Conservation (phyloP, 1,140 invertebrate genomes). For the roundworm (Caenorhabditis elegans) region WBcel235 BX284606.5:831501-832000, state of each 20-base stretch:
- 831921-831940: slow-evolving; percentile 30
- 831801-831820: slow-evolving; percentile 18
- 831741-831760: slow-evolving; percentile 31
- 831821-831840: neutral
- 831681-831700: slow-evolving; percentile 28
- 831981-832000: neutral
- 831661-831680: neutral
- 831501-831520: too few relatives aligned
- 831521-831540: too few relatives aligned
- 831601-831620: neutral
- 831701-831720: too few relatives aligned
- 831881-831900: neutral
- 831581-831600: neutral
- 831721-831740: too few relatives aligned
- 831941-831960: slow-evolving; percentile 21
- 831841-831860: neutral
- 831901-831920: neutral
- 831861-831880: neutral
- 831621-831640: neutral
- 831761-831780: slow-evolving; percentile 24
- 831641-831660: neutral
- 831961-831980: neutral
- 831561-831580: neutral
- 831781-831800: neutral
- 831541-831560: too few relatives aligned